Evolutionary conservation across 1,140 invertebrate genomes (phyloP), one percentile per base, ranked within the genome.

Genomic region (Reticulitermes speratus): DNA sequence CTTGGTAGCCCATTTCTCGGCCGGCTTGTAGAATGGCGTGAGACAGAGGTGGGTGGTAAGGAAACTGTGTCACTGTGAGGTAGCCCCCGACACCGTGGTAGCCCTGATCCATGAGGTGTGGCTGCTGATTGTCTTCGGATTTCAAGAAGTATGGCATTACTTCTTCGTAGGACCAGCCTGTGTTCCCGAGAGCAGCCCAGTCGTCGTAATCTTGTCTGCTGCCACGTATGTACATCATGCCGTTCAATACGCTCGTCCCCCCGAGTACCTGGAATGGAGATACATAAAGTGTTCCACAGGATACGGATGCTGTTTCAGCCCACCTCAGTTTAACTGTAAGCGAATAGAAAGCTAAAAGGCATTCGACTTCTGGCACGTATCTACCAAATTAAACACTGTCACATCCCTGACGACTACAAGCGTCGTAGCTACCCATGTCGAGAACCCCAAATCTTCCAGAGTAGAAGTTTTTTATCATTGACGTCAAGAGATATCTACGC

Each of bases 221-320:
- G 5, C 98, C 98, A 84, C 98, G 93, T 86, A 99, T 97, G 90
- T 99, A 99, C 91, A 97, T 97, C 98, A 99, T 99, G 3, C 97
- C 97, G 90, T 99, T 99, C 91, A 99, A 94, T 0, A 97, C 97
- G 45, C 97, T 98, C 1, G 97, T 98, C 3, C 98, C 98, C 32
- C 98, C 98, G 5, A 98, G 90, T 0, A 97, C 96, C 94, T 95
- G 88, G 14, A 55, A 55, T 2, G 19, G 52, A 23, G 88, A 45
- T 25, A 84, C 23, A 38, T 3, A 23, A n/a, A 84, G 11, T 1
- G 21, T 38, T 38, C 38, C 38, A 38, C 38, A 38, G 2, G 38
- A 38, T 38, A 38, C 38, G 38, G 38, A 38, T 38, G 38, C 5
- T 16, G 9, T 16, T 55, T 19, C 52, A 55, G 14, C 52, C 52